Conservation (phyloP, 2,888 invertebrate genomes). For the Scaptomyza parva region DNA sequence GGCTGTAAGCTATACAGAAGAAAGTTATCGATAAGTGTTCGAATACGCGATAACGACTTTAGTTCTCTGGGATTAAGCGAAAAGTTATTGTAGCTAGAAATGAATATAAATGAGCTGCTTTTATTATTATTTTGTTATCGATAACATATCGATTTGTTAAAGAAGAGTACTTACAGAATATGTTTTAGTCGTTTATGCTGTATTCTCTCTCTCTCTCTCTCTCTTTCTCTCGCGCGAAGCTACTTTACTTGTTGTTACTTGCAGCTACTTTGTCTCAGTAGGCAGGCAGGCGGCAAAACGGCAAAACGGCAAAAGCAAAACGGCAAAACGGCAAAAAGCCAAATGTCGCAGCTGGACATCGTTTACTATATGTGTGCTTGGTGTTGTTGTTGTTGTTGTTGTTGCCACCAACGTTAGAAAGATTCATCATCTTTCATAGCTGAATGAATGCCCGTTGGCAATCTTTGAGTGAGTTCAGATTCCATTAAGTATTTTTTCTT, state of each 20-base stretch:
- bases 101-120: no score
- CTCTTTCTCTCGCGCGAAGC: no score
- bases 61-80: no score
- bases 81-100: background rate
- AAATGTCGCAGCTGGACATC: conserved; percentile 57
- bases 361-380: conserved; percentile 32
- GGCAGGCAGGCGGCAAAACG: conserved; percentile 45
- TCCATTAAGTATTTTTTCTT: conserved; percentile 19
- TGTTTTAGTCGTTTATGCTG: background rate
- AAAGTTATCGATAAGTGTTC: background rate
- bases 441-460: background rate
- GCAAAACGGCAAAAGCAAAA: conserved; percentile 30
- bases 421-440: conserved; percentile 19
- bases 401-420: conserved; percentile 6
- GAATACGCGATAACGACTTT: background rate
- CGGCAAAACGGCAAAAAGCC: conserved; percentile 43
- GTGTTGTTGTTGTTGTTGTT: background rate
- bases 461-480: conserved; percentile 13
- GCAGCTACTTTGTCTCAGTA: conserved; percentile 44
- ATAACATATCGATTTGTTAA: no score
- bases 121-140: no score
- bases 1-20: background rate
- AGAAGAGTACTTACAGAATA: background rate
- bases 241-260: background rate
- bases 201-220: background rate